Conservation (phyloP, 2,113 vertebrate genomes). For the Ailurus styani region DNA sequence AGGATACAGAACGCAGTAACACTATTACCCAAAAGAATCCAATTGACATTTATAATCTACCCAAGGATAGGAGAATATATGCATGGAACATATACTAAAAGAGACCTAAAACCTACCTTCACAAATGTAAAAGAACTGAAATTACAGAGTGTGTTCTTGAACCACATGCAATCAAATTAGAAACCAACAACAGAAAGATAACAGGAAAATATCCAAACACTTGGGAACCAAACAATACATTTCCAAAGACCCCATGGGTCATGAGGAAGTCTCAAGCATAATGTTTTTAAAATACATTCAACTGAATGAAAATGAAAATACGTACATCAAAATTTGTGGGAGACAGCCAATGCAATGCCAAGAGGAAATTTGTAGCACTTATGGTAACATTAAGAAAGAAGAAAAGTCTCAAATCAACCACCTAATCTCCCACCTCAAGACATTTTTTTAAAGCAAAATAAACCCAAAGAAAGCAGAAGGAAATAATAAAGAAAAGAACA, state of each 20-base stretch:
- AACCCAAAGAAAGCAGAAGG: background rate
- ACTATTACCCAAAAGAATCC: background rate
- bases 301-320: background rate
- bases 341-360: background rate
- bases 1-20: background rate
- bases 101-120: background rate
- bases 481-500: background rate
- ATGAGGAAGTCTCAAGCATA: background rate
- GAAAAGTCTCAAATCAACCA: background rate
- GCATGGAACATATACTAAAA: background rate
- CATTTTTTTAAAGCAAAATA: background rate
- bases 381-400: background rate
- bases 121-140: background rate
- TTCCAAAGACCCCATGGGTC: background rate
- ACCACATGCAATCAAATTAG: background rate
- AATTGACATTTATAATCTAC: background rate
- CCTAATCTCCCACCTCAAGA: background rate
- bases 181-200: background rate
- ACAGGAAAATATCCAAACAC: background rate
- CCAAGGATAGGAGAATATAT: background rate
- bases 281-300: background rate
- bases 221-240: background rate
- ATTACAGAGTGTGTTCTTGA: background rate
- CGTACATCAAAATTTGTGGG: background rate
- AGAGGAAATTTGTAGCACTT: background rate